Evolutionary conservation across 2,888 invertebrate genomes (phyloP).

Genomic region (Ecdyonurus torrentis): DNA sequence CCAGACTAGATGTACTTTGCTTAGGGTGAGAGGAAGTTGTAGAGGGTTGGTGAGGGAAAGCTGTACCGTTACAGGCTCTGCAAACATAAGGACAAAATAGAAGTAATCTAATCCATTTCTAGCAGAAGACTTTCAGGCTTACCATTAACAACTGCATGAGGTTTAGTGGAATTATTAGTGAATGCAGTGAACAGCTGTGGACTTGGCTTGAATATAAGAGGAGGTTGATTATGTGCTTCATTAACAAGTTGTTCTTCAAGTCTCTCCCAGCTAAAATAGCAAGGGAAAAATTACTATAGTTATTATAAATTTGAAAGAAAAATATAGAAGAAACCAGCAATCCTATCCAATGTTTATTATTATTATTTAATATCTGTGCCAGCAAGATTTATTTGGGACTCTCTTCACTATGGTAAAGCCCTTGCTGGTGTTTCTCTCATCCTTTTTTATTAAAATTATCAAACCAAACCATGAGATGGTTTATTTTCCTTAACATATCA

Average conservation of each 20-base stretch:
- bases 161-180: constrained; percentile 44
- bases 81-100: constrained; percentile 19
- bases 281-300: too few species aligned
- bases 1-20: constrained; percentile 58
- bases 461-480: neutral
- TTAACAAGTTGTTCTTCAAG: constrained; percentile 62
- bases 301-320: too few species aligned
- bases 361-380: too few species aligned
- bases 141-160: constrained; percentile 58
- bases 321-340: too few species aligned
- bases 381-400: too few species aligned
- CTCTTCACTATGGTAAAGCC: too few species aligned
- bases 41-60: constrained; percentile 60
- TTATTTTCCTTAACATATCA: too few species aligned
- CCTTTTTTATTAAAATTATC: neutral
- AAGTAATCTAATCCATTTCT: neutral
- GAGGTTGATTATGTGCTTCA: constrained; percentile 46
- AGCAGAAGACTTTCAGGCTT: too few species aligned
- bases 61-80: constrained; percentile 66
- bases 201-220: constrained; percentile 64
- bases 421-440: too few species aligned
- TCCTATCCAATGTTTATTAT: too few species aligned
- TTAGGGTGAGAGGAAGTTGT: constrained; percentile 49
- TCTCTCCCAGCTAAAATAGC: constrained; percentile 39
- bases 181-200: constrained; percentile 44